Evolutionary conservation across 2,888 invertebrate species (phyloP), one percentile per base, ranked within the genome.

Genomic region (Nomada lathburiana): DNA sequence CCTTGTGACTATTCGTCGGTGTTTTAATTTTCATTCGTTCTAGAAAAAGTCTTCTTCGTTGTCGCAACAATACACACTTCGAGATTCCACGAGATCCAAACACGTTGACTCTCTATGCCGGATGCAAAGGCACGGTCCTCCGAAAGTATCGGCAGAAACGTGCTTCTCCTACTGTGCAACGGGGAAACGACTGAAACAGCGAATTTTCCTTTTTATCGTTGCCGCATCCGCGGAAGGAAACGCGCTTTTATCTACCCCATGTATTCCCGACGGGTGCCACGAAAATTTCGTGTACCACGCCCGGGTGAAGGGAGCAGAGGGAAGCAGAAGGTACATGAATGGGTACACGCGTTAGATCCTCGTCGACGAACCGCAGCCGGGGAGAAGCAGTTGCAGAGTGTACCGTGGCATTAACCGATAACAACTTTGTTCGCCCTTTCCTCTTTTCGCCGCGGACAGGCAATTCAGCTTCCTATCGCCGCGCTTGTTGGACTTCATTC

Each of bases 351-450:
- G 82, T 72, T 76, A 77, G 68, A 73, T 64, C 13, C 71, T 20
- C 29, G 80, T 55, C 76, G 11, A n/a, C 62, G 72, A 62, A 69
- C 76, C 42, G 55, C 69, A 68, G 67, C 82, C 62, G 62, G 68
- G 57, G 83, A 1, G 80, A 90, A 87, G 86, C 84, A 88, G 87
- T 88, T 86, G 87, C 84, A 88, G 88, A 82, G 84, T 87, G 90
- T 90, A 89, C 86, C 85, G 81, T 81, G 84, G 89, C 88, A 90
- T 90, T 91, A 89, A 86, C 84, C 87, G 88, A 90, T 92, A 90
- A 90, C 91, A 90, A 91, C 88, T 90, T 90, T 84, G 87, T 88
- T 89, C 87, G 85, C 86, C 85, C 83, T 87, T 87, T 85, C 80
- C 83, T 82, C 80, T 78, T 78, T 70, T 67, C 82, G 52, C 73